Conservation (phyloP, 2,113 vertebrate genomes). For the Oxyruncus cristatus region DNA sequence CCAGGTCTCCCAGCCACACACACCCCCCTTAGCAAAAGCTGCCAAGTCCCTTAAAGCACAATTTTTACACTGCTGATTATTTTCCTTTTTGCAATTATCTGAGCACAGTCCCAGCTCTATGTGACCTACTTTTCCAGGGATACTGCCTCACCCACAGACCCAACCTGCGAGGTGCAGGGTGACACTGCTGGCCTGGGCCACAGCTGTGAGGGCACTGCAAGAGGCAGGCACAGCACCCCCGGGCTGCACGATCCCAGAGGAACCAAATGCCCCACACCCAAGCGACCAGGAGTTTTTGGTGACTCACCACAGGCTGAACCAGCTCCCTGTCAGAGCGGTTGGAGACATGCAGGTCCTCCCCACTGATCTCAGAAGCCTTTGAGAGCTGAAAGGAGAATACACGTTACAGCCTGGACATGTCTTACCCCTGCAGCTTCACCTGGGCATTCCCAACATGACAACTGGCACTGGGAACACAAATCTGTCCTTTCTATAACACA, state of each 20-base stretch:
- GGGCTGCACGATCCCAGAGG: rapidly evolving
- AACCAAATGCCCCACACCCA: rapidly evolving
- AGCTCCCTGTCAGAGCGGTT: neutral
- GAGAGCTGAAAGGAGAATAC: neutral
- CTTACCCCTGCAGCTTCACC: neutral
- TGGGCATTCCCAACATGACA: neutral
- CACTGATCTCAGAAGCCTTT: conserved; percentile 62
- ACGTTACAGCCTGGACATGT: rapidly evolving
- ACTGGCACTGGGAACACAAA: neutral
- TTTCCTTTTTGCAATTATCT: neutral
- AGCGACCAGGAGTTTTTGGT: neutral
- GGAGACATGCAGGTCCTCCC: conserved; percentile 44
- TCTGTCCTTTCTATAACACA: neutral
- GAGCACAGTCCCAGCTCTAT: neutral
- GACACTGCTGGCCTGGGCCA: neutral
- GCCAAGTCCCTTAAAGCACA: neutral
- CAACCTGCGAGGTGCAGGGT: neutral
- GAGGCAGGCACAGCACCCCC: neutral
- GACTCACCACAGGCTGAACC: conserved; percentile 58
- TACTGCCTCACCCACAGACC: neutral
- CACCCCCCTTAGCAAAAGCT: neutral
- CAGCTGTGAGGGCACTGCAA: neutral
- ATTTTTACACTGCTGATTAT: neutral
- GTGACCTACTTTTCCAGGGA: neutral
- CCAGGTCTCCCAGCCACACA: neutral